phyloP scores from a whole-genome alignment of 2,113 vertebrate species.

The Rhea pennata region DNA sequence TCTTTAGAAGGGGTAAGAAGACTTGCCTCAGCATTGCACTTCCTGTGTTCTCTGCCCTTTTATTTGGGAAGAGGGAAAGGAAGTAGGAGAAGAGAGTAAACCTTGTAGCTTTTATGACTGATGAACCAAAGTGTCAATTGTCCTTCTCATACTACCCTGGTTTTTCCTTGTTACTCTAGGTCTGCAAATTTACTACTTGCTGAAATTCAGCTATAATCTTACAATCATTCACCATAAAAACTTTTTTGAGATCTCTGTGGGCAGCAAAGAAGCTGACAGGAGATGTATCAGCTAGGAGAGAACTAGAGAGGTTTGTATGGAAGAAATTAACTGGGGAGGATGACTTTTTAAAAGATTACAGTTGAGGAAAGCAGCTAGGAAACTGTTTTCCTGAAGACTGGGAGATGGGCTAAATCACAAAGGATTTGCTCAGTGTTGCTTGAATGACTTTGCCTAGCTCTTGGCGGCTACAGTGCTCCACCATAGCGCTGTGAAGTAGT shows the following conservation, averaged over 20 bases:
- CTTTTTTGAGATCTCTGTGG: not conserved
- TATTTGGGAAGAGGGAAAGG: not conserved
- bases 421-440: constrained; percentile 9
- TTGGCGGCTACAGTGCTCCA: not conserved
- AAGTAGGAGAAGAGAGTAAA: not conserved
- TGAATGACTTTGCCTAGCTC: constrained; percentile 34
- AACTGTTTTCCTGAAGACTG: constrained; percentile 2
- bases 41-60: not conserved
- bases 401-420: constrained; percentile 15
- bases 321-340: not conserved
- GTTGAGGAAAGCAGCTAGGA: constrained; percentile 24
- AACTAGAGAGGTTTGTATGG: not conserved
- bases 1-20: not conserved
- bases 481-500: not conserved
- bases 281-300: not conserved
- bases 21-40: not conserved
- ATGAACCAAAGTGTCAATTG: not conserved
- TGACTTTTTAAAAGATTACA: constrained; percentile 11
- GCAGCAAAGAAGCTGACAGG: not conserved
- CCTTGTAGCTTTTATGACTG: not conserved
- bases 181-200: constrained; percentile 12
- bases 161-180: not conserved
- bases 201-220: constrained; percentile 19
- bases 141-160: not conserved
- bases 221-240: not conserved